These are phyloP conservation scores for Pseudotriccus pelzelni DNA, from an alignment of 2,797 vertebrate species.

Conservation along the genomic window DNA sequence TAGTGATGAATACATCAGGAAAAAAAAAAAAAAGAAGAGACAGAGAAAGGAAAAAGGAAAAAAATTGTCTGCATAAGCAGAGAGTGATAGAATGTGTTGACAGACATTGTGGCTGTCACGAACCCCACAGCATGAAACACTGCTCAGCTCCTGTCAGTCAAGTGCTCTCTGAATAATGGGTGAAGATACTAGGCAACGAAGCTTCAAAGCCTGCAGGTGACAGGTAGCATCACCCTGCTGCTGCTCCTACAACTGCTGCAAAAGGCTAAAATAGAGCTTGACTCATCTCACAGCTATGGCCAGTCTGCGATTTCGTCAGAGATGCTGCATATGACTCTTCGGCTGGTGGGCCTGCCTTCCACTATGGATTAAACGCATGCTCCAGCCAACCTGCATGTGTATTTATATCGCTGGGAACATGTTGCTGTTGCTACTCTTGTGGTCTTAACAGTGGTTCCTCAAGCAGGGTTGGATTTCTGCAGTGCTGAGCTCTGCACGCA, in stretches of 20 bases:
- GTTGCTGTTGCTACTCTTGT: neutral
- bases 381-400: neutral
- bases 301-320: neutral
- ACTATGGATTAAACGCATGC: rapidly evolving
- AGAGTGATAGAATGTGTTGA: constrained; percentile 72
- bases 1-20: constrained; percentile 75
- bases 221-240: neutral
- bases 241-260: neutral
- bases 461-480: neutral
- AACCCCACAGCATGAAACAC: constrained; percentile 66
- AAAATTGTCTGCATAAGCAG: constrained; percentile 55
- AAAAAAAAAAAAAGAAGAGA: neutral
- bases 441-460: neutral
- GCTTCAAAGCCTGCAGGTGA: constrained; percentile 32
- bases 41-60: neutral
- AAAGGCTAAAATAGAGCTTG: neutral
- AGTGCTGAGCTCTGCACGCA: neutral
- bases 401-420: neutral
- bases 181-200: neutral
- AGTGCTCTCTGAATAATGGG: neutral
- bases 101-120: constrained; percentile 53
- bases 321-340: rapidly evolving
- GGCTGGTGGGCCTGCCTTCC: neutral
- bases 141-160: constrained; percentile 65
- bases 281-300: neutral